These are phyloP conservation scores for Picus viridis DNA, from an alignment of 2,797 vertebrate species.

Conservation along the genomic window DNA sequence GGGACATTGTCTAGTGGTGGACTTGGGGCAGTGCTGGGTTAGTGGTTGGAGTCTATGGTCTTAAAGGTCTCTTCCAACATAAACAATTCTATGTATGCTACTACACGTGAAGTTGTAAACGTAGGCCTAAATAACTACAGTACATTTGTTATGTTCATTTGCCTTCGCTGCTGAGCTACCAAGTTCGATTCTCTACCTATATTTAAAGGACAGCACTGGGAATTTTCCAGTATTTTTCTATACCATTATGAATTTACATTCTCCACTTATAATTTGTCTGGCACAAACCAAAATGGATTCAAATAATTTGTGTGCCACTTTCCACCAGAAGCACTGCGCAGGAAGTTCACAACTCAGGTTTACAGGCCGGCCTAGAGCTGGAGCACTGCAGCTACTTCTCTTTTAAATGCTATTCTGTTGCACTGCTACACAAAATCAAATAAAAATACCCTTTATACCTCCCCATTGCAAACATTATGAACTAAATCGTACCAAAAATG, in stretches of 20 bases:
- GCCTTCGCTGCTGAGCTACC: not conserved
- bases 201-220: not conserved
- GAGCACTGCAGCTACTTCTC: not conserved
- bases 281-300: not conserved
- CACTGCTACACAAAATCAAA: constrained; percentile 34
- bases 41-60: not conserved
- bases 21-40: not conserved
- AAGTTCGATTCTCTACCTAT: not conserved
- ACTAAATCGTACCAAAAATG: not conserved
- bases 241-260: not conserved
- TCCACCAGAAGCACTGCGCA: not conserved
- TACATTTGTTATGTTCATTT: not conserved
- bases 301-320: not conserved
- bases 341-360: not conserved
- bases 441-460: not conserved
- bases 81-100: not conserved
- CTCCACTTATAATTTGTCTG: not conserved
- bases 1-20: not conserved
- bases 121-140: not conserved
- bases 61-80: not conserved
- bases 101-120: not conserved
- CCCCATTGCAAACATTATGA: not conserved
- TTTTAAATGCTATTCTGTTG: not conserved
- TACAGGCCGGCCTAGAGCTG: not conserved
- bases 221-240: not conserved